These are phyloP conservation scores for Podarcis cretensis DNA, from an alignment of 2,113 vertebrate genomes.

Conservation along the genomic window DNA sequence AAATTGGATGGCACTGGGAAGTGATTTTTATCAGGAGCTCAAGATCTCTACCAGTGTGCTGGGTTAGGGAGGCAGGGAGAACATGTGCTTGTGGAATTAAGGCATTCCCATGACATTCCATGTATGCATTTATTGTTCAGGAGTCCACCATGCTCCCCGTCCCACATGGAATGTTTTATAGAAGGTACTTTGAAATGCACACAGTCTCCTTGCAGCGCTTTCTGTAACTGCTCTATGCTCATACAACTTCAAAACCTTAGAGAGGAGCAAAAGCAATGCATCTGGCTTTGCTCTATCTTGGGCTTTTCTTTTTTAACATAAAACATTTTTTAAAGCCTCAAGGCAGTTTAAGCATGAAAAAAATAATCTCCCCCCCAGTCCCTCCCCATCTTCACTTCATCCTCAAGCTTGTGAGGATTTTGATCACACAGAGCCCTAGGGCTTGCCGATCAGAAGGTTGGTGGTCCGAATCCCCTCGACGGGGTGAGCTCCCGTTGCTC, in stretches of 20 bases:
- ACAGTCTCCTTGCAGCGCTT: neutral
- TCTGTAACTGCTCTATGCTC: neutral
- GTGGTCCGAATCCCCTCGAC: no score
- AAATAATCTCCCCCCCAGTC: neutral
- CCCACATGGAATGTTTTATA: neutral
- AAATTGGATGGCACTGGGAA: neutral
- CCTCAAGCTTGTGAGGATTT: neutral
- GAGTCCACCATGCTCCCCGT: neutral
- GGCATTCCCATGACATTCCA: neutral
- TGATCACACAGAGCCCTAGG: neutral
- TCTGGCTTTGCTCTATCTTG: neutral
- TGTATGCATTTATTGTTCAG: neutral
- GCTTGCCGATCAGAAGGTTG: no score
- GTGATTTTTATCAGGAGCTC: neutral
- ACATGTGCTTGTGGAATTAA: neutral
- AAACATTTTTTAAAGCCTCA: neutral
- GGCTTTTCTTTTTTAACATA: neutral
- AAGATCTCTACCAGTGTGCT: neutral
- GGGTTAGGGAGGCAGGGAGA: neutral
- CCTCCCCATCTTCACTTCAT: no score
- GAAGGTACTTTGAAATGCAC: neutral
- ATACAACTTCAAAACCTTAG: neutral
- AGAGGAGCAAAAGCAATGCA: neutral
- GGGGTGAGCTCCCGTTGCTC: no score
- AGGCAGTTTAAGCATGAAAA: neutral